phyloP scores from a whole-genome alignment of 1,140 invertebrate species.

The Agraylea sexmaculata region DNA sequence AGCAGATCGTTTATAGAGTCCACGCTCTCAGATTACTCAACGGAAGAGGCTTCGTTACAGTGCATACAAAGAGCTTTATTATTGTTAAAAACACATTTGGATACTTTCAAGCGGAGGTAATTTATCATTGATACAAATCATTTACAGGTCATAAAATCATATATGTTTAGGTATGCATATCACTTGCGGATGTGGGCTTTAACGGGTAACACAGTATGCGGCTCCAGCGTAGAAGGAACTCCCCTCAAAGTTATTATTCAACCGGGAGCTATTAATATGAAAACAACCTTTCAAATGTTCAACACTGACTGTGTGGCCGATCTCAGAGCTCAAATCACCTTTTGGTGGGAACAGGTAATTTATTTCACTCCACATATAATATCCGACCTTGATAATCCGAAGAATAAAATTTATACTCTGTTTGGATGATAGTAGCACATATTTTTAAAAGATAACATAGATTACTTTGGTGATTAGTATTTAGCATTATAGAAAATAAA shows the following conservation, averaged over 20 bases:
- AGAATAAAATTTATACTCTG: no score
- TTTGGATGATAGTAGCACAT: no score
- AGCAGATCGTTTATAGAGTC: neutral
- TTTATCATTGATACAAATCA: slow-evolving; percentile 2
- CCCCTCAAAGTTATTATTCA: slow-evolving; percentile 68
- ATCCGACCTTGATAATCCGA: no score
- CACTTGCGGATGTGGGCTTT: slow-evolving; percentile 76
- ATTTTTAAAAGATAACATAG: no score
- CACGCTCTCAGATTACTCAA: slow-evolving; percentile 26
- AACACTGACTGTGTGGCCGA: slow-evolving; percentile 79
- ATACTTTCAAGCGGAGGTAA: slow-evolving; percentile 77
- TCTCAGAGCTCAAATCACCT: slow-evolving; percentile 82
- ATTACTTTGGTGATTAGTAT: neutral
- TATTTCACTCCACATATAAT: no score
- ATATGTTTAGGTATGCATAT: slow-evolving; percentile 60
- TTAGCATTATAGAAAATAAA: neutral
- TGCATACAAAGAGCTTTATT: slow-evolving; percentile 82
- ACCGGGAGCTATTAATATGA: slow-evolving; percentile 71
- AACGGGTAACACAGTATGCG: slow-evolving; percentile 45
- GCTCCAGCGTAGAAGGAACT: slow-evolving; percentile 28
- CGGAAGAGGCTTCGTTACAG: slow-evolving; percentile 68
- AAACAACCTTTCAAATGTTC: slow-evolving; percentile 62
- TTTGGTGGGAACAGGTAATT: slow-evolving; percentile 68
- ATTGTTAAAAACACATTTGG: slow-evolving; percentile 81
- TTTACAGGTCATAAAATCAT: no score